Evolutionary conservation across 2,797 vertebrate genomes (phyloP).

Genomic region (Cottoperca gobio): DNA sequence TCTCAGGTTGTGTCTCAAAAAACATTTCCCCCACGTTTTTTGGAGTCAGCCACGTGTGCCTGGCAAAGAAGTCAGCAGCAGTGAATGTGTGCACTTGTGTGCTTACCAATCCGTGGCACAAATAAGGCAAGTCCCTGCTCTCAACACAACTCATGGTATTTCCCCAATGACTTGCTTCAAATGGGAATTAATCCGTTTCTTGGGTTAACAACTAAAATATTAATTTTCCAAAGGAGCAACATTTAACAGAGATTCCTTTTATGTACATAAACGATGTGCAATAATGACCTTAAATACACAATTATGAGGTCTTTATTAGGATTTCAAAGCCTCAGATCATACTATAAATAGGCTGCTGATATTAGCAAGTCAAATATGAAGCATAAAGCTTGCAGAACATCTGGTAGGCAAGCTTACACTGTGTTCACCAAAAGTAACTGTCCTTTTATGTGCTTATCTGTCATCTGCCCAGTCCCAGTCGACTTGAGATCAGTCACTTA

Average conservation of each 20-base stretch:
- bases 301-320: conserved; percentile 15
- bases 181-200: conserved; percentile 21
- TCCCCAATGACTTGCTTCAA: conserved; percentile 10
- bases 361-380: conserved; percentile 69
- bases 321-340: conserved; percentile 34
- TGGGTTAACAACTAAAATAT: conserved; percentile 1
- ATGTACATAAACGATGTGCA: conserved; percentile 2
- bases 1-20: conserved; percentile 56
- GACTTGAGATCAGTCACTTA: conserved; percentile 65
- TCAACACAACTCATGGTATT: conserved; percentile 7
- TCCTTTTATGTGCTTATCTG: conserved; percentile 64
- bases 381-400: conserved; percentile 54
- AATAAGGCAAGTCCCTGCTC: conserved; percentile 2
- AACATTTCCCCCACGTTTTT: conserved; percentile 53
- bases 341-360: conserved; percentile 50
- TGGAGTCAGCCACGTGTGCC: conserved; percentile 35
- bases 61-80: conserved; percentile 21
- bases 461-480: conserved; percentile 51
- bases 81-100: conserved; percentile 8
- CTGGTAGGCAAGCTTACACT: conserved; percentile 50
- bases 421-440: conserved; percentile 48
- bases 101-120: conserved; percentile 7
- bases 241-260: conserved; percentile 9
- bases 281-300: conserved; percentile 26
- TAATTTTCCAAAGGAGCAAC: conserved; percentile 31